Conservation (phyloP, 2,888 invertebrate species). For the Eristalis tenax region DNA sequence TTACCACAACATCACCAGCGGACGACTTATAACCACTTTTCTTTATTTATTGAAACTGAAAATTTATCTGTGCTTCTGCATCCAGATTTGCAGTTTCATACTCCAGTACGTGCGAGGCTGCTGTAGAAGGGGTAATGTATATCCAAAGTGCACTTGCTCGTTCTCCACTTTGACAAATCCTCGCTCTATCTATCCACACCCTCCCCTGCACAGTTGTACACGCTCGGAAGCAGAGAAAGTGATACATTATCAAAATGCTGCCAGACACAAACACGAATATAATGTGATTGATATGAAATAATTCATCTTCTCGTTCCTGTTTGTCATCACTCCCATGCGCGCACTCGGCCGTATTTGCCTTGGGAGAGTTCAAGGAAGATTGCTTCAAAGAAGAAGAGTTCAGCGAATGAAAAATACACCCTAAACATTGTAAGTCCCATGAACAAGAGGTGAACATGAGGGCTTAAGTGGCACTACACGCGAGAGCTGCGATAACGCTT, state of each 20-base stretch:
- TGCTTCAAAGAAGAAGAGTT: slow-evolving; percentile 8
- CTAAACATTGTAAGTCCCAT: slow-evolving; percentile 39
- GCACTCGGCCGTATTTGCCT: background rate
- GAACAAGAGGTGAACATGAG: slow-evolving; percentile 19
- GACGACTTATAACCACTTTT: no score
- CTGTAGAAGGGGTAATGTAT: no score
- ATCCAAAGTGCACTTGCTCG: background rate
- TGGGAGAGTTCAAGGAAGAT: background rate
- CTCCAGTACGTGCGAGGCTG: no score
- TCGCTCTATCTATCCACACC: background rate
- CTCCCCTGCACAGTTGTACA: background rate
- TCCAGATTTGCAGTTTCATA: no score
- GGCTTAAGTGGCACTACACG: slow-evolving; percentile 24
- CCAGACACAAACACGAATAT: background rate
- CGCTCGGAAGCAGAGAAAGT: background rate
- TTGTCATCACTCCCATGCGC: slow-evolving; percentile 6
- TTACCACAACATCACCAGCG: no score
- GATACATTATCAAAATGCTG: background rate
- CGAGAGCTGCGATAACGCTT: slow-evolving; percentile 15
- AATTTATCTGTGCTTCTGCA: no score
- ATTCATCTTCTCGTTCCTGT: slow-evolving; percentile 48
- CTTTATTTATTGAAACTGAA: no score
- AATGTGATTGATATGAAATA: slow-evolving; percentile 63
- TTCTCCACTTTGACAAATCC: background rate
- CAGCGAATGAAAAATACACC: slow-evolving; percentile 6